phyloP scores from a whole-genome alignment of 2,113 vertebrate species.

The Vombatus ursinus region DNA sequence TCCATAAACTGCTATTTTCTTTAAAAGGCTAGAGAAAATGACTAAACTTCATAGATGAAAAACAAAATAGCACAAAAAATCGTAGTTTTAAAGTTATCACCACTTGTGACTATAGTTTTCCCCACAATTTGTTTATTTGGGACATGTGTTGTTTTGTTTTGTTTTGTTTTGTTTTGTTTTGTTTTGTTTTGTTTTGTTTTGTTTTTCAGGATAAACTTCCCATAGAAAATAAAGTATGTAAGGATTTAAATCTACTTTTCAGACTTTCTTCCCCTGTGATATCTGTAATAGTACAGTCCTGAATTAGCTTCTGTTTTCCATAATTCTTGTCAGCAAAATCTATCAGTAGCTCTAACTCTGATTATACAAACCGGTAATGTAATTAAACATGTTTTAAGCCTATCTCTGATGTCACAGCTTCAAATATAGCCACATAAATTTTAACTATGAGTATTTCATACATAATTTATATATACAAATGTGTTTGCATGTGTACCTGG shows the following conservation, averaged over 20 bases:
- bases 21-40: constrained; percentile 18
- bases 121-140: constrained; percentile 45
- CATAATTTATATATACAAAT: constrained; percentile 80
- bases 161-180: too few relatives aligned
- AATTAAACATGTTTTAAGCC: constrained; percentile 77
- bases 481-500: constrained; percentile 78
- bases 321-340: constrained; percentile 73
- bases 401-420: constrained; percentile 66
- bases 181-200: not conserved
- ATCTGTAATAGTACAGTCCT: constrained; percentile 67
- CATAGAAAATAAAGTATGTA: constrained; percentile 32
- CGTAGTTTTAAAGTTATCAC: constrained; percentile 31
- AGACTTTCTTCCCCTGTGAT: constrained; percentile 73
- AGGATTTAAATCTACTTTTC: constrained; percentile 61
- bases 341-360: constrained; percentile 63
- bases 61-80: not conserved
- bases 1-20: not conserved
- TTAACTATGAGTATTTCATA: constrained; percentile 58
- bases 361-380: constrained; percentile 69
- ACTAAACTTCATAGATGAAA: not conserved
- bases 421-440: constrained; percentile 72
- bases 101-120: constrained; percentile 8
- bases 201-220: constrained; percentile 46
- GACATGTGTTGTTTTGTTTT: not conserved
- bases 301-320: constrained; percentile 74